These are phyloP conservation scores for Atta colombica DNA, from an alignment of 1,140 invertebrate species.

Conservation along the genomic window DNA sequence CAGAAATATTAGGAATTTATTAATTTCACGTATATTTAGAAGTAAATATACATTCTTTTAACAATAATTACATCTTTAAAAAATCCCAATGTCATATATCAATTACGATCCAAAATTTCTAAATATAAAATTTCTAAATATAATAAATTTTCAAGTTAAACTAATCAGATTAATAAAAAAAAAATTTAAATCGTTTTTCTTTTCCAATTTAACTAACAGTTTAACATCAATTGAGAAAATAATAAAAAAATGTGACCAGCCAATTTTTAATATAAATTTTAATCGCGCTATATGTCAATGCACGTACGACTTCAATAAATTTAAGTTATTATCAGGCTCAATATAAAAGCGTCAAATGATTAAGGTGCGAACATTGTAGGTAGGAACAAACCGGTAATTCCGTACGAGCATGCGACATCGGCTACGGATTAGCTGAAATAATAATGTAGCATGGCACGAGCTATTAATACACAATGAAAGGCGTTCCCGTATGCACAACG, in stretches of 20 bases:
- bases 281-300: not conserved
- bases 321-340: constrained; percentile 27
- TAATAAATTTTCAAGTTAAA: not conserved
- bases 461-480: constrained; percentile 65
- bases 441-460: constrained; percentile 49
- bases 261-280: not conserved
- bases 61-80: not conserved
- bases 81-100: not conserved
- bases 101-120: constrained; percentile 11
- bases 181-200: not conserved
- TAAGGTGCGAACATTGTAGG: constrained; percentile 50
- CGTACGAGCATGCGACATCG: constrained; percentile 56
- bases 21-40: not conserved
- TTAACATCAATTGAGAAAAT: not conserved
- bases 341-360: constrained; percentile 51
- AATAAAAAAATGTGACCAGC: not conserved
- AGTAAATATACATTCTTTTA: not conserved
- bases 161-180: not conserved
- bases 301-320: not conserved
- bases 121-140: not conserved
- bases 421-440: constrained; percentile 53
- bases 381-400: constrained; percentile 47
- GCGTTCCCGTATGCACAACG: constrained; percentile 62
- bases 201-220: not conserved
- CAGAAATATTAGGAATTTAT: not conserved